Evolutionary conservation across 1,140 invertebrate species (phyloP).

Genomic region (Drosophila saltans): DNA sequence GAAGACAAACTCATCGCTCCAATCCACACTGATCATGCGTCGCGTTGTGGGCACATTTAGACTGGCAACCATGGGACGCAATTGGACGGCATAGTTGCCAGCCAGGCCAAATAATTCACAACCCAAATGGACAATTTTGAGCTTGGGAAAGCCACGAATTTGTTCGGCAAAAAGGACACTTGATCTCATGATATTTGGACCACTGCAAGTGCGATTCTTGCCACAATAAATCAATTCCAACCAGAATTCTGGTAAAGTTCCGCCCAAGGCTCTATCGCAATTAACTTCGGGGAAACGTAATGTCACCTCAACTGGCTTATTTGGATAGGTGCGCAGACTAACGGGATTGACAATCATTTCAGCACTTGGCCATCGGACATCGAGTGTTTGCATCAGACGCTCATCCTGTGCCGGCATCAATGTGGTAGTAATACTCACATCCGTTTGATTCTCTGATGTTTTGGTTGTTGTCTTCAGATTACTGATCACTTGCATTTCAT

Average conservation of each 20-base stretch:
- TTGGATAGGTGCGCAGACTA: slow-evolving; percentile 90
- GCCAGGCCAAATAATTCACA: slow-evolving; percentile 91
- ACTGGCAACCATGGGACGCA: slow-evolving; percentile 85
- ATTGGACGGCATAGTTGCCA: slow-evolving; percentile 89
- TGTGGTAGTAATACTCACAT: slow-evolving; percentile 60
- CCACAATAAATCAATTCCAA: slow-evolving; percentile 91
- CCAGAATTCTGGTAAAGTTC: slow-evolving; percentile 88
- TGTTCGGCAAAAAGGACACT: slow-evolving; percentile 88
- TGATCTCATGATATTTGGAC: slow-evolving; percentile 64
- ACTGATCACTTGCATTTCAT: slow-evolving; percentile 77
- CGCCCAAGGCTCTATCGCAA: slow-evolving; percentile 84
- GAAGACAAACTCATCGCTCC: slow-evolving; percentile 92
- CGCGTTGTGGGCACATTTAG: slow-evolving; percentile 86
- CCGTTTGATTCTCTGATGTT: slow-evolving; percentile 31
- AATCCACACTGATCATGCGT: slow-evolving; percentile 87
- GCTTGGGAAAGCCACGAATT: slow-evolving; percentile 87
- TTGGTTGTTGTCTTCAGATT: slow-evolving; percentile 56
- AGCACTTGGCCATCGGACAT: slow-evolving; percentile 91
- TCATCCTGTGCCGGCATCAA: slow-evolving; percentile 73
- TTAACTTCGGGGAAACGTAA: slow-evolving; percentile 89
- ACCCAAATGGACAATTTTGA: slow-evolving; percentile 86
- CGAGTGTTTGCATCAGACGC: slow-evolving; percentile 82
- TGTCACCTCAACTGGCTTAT: slow-evolving; percentile 87
- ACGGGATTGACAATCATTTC: slow-evolving; percentile 88
- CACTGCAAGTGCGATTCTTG: slow-evolving; percentile 84